Percentiles rank a stretch among this genome's conserved stretches.
phyloP scores from a whole-genome alignment of 2,888 invertebrate genomes.

The Dascillus cervinus region DNA sequence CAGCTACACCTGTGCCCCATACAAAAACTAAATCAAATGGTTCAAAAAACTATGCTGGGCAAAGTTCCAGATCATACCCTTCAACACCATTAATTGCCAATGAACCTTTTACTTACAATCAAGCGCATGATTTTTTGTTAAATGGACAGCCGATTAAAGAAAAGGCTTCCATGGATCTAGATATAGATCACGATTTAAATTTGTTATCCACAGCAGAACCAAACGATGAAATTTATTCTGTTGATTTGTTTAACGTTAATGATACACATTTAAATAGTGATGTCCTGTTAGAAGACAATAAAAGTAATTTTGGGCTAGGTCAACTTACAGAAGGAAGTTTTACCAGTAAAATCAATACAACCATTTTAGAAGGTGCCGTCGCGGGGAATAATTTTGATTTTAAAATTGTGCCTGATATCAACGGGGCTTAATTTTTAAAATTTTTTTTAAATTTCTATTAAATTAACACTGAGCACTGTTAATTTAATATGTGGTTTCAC shows the following conservation, averaged over 20 bases:
- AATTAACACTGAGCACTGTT: too few relatives aligned
- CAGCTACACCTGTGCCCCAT: constrained; percentile 58
- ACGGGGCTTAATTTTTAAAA: constrained; percentile 1
- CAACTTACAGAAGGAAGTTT: constrained; percentile 16
- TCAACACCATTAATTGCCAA: constrained; percentile 57
- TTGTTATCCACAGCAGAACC: constrained; percentile 13
- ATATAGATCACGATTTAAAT: constrained; percentile 9
- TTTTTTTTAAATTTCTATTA: too few relatives aligned
- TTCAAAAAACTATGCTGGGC: constrained; percentile 19
- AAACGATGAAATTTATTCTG: constrained; percentile 16
- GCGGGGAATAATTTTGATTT: constrained; percentile 18
- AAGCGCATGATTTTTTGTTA: constrained; percentile 37
- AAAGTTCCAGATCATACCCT: constrained; percentile 75
- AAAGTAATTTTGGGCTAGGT: constrained; percentile 17
- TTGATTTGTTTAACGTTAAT: constrained; percentile 17
- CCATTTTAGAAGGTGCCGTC: constrained; percentile 16
- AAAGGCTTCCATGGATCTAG: constrained; percentile 10
- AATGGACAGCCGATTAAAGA: constrained; percentile 39
- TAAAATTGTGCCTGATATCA: constrained; percentile 14
- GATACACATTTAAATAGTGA: constrained; percentile 16
- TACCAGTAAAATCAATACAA: constrained; percentile 20
- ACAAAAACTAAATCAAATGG: constrained; percentile 43
- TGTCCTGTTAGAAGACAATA: constrained; percentile 20
- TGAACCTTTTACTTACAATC: constrained; percentile 33
- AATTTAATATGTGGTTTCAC: too few relatives aligned